These are phyloP conservation scores for Florisuga fusca DNA, from an alignment of 2,797 vertebrate species.

Conservation along the genomic window DNA sequence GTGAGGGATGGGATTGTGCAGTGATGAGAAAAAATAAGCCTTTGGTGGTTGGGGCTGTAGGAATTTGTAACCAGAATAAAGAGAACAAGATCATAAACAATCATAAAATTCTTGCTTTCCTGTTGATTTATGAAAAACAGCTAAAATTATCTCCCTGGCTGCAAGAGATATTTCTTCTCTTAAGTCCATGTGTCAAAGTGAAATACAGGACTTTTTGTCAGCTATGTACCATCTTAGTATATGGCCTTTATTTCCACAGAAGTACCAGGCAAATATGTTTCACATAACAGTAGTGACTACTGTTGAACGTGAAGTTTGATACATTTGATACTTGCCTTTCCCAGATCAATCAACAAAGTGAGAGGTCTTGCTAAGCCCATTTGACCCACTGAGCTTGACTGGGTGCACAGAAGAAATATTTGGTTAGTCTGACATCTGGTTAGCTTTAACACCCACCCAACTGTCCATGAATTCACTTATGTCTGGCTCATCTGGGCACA, in stretches of 20 bases:
- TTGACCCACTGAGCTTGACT: background rate
- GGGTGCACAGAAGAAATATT: background rate
- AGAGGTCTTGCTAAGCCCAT: background rate
- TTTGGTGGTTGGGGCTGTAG: background rate
- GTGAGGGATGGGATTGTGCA: background rate
- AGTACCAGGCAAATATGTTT: background rate
- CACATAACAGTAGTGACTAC: background rate
- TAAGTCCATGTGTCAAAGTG: background rate
- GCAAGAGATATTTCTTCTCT: background rate
- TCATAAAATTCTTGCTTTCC: background rate
- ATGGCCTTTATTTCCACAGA: background rate
- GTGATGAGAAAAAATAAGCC: background rate
- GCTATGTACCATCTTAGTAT: background rate
- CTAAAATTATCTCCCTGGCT: background rate
- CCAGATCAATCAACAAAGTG: background rate
- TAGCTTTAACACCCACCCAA: conserved; percentile 9
- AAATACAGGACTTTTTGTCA: background rate
- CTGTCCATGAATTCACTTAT: conserved; percentile 16
- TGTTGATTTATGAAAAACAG: background rate
- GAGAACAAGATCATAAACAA: background rate
- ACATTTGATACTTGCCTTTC: background rate
- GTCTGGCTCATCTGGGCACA: conserved; percentile 32
- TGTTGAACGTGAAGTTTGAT: background rate
- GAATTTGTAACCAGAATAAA: background rate
- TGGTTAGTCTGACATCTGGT: conserved; percentile 6